phyloP scores from a whole-genome alignment of 1,140 invertebrate species.

The Reticulitermes speratus region DNA sequence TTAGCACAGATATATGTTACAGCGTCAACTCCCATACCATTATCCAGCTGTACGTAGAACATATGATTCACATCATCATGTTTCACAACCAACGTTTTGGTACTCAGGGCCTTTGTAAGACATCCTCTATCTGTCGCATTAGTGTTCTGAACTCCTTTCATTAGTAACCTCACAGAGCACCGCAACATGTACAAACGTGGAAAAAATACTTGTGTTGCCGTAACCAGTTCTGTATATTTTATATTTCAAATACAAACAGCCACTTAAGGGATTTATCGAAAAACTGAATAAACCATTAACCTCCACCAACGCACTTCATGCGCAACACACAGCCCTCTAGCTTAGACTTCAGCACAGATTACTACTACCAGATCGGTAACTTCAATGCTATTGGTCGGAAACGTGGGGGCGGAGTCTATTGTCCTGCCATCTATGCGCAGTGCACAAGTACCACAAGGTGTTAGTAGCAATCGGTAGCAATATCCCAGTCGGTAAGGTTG shows the following conservation, averaged over 20 bases:
- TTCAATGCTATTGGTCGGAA: too few species aligned
- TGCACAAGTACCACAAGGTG: too few species aligned
- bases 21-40: neutral
- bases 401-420: too few species aligned
- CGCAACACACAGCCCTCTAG: too few species aligned
- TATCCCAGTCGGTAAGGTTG: too few species aligned
- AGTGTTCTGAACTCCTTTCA: neutral
- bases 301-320: too few species aligned
- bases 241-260: neutral
- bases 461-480: too few species aligned
- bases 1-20: neutral
- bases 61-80: neutral
- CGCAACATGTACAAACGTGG: neutral
- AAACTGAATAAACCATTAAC: too few species aligned
- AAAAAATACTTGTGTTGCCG: neutral
- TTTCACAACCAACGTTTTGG: neutral
- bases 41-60: conserved; percentile 1
- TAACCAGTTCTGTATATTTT: neutral
- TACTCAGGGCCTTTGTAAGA: neutral
- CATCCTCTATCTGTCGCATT: neutral
- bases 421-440: too few species aligned
- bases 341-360: too few species aligned
- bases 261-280: too few species aligned
- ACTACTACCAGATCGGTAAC: too few species aligned
- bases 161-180: neutral